Percentiles rank a stretch among this genome's conserved stretches.
Evolutionary conservation across 2,888 invertebrate species (phyloP).

Genomic region (Eupeodes luniger): DNA sequence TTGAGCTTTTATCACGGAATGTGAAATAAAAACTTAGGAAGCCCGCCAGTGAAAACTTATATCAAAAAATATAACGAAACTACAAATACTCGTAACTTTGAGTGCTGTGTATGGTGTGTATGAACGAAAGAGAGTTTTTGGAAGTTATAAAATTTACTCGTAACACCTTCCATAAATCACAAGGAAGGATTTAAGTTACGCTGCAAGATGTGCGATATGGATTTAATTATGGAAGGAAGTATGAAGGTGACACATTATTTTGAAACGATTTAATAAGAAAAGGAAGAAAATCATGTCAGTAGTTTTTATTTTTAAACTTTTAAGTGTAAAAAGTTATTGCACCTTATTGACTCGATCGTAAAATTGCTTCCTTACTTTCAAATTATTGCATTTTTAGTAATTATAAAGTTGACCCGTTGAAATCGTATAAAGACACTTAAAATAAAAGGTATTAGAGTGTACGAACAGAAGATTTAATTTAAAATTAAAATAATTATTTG

Average conservation of each 20-base stretch:
- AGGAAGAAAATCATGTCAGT: too few species aligned
- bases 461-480: too few species aligned
- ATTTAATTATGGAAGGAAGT: not conserved
- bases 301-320: not conserved
- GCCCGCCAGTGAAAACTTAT: slow-evolving; percentile 11
- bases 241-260: not conserved
- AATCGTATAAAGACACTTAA: too few species aligned
- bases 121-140: not conserved
- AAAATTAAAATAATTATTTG: too few species aligned
- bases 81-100: not conserved
- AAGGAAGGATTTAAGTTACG: slow-evolving; percentile 7
- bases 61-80: slow-evolving; percentile 1
- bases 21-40: slow-evolving; percentile 14
- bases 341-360: not conserved
- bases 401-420: not conserved
- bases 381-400: not conserved
- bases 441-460: too few species aligned
- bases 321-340: not conserved
- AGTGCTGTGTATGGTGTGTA: not conserved
- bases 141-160: slow-evolving; percentile 19
- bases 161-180: slow-evolving; percentile 32
- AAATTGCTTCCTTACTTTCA: not conserved
- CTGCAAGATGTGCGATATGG: not conserved
- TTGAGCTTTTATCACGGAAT: slow-evolving; percentile 2
- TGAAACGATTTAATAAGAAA: not conserved